Percentiles rank a stretch among this genome's conserved stretches.
These are phyloP conservation scores for Tinamus guttatus DNA, from an alignment of 2,113 vertebrate genomes.

Conservation along the genomic window DNA sequence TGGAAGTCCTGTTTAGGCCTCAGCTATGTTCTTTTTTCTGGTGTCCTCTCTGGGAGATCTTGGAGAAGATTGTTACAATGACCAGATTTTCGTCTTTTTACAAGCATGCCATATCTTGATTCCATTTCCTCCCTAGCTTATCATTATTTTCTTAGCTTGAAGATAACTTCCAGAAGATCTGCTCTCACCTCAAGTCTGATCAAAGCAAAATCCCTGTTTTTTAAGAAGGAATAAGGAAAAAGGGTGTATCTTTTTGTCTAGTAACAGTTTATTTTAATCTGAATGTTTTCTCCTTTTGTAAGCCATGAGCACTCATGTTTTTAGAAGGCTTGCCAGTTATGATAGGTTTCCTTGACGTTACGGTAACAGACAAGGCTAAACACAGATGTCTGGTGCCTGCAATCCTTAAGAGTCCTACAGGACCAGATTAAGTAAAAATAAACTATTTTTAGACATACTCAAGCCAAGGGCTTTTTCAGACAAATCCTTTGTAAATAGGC, in stretches of 20 bases:
- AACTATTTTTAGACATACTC: slow-evolving; percentile 63
- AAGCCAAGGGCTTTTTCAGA: slow-evolving; percentile 52
- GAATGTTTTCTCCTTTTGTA: slow-evolving; percentile 73
- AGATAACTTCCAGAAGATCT: slow-evolving; percentile 58
- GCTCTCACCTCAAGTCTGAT: slow-evolving; percentile 65
- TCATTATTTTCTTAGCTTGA: slow-evolving; percentile 67
- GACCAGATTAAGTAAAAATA: slow-evolving; percentile 69
- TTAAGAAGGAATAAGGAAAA: slow-evolving; percentile 36
- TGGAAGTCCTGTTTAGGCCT: slow-evolving; percentile 18
- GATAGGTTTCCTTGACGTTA: slow-evolving; percentile 69
- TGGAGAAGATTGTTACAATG: not conserved
- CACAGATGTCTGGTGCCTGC: slow-evolving; percentile 74
- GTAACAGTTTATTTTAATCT: slow-evolving; percentile 78
- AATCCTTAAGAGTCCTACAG: slow-evolving; percentile 61
- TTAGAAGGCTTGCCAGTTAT: slow-evolving; percentile 74
- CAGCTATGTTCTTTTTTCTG: not conserved
- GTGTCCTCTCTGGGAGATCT: not conserved
- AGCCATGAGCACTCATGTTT: slow-evolving; percentile 59
- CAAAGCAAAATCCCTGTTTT: slow-evolving; percentile 41
- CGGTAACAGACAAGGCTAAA: slow-evolving; percentile 72
- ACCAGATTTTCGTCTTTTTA: slow-evolving; percentile 45
- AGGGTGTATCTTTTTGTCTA: slow-evolving; percentile 65
- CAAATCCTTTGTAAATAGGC: slow-evolving; percentile 40
- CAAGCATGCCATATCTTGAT: slow-evolving; percentile 4
- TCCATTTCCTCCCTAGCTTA: slow-evolving; percentile 58